Base-by-base conservation (phyloP, 2,888 invertebrate species). In the Dryomyza anilis region DNA sequence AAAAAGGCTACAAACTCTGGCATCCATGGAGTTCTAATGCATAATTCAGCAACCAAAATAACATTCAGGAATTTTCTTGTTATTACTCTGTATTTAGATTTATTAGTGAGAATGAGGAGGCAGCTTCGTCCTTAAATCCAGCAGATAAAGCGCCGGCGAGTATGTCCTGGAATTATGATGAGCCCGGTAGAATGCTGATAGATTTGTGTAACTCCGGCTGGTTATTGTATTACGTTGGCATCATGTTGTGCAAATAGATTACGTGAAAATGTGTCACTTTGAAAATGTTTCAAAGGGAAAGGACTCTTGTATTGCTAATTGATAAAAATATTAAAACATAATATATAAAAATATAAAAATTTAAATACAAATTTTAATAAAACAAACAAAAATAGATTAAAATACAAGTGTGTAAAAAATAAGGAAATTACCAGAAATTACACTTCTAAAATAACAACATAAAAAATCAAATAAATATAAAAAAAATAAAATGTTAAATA, bases 131-230 rank as follows among this genome's bases (percentile, higher is more conserved):
- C n/a, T 63, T 66, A 63, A 67, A 66, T 66, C 64, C 60, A 69
- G 58, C 63, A 67, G 70, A 70, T 73, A 70, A 74, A 73, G 70
- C 72, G 69, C 67, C 69, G 53, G 48, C 23, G 69, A 71, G 69
- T 69, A 67, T 73, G 72, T 70, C 66, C n/a, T 27, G 69, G 78
- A 75, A 76, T 77, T 78, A 76, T 77, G 78, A 78, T 75, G 74
- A 75, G 76, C 55, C 53, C 58, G 23, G 48, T 16, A 25, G 25
- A 43, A 29, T 23, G 10, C 30, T 16, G 30, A 33, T 14, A 16
- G 27, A 19, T 21, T 21, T 27, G 43, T n/a, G n/a, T n/a, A n/a
- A n/a, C n/a, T n/a, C n/a, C n/a, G n/a, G n/a, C n/a, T n/a, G n/a
- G n/a, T n/a, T n/a, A n/a, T n/a, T n/a, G n/a, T n/a, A n/a, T n/a